Conservation (phyloP, 2,888 invertebrate species). For the Megamerina dolium region DNA sequence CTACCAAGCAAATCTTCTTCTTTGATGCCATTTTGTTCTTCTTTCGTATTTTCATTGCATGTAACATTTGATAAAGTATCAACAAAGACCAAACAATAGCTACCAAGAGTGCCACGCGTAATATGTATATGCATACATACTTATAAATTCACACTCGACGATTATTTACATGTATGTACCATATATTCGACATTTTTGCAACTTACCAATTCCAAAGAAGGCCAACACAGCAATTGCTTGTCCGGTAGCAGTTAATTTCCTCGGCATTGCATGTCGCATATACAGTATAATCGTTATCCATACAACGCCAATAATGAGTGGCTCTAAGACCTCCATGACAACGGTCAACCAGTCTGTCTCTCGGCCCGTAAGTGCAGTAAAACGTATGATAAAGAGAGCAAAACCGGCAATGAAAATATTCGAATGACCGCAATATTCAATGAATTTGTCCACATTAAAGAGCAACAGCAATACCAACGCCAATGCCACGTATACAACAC, state of each 20-base stretch:
- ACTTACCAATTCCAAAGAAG: constrained; percentile 67
- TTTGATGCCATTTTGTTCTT: too few relatives aligned
- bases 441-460: constrained; percentile 69
- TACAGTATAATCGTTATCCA: constrained; percentile 77
- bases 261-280: constrained; percentile 72
- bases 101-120: too few relatives aligned
- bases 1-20: too few relatives aligned
- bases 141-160: too few relatives aligned
- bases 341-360: constrained; percentile 60
- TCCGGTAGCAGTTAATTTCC: constrained; percentile 69
- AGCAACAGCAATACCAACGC: constrained; percentile 38
- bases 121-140: too few relatives aligned
- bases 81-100: too few relatives aligned
- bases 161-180: too few relatives aligned
- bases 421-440: constrained; percentile 75
- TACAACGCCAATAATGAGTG: constrained; percentile 69
- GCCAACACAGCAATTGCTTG: constrained; percentile 73
- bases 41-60: too few relatives aligned
- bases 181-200: too few relatives aligned
- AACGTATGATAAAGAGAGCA: constrained; percentile 71
- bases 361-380: constrained; percentile 56
- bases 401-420: constrained; percentile 79
- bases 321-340: constrained; percentile 65
- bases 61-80: too few relatives aligned
- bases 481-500: constrained; percentile 32